phyloP scores from a whole-genome alignment of 2,113 vertebrate genomes.

The Seriola quinqueradiata region DNA sequence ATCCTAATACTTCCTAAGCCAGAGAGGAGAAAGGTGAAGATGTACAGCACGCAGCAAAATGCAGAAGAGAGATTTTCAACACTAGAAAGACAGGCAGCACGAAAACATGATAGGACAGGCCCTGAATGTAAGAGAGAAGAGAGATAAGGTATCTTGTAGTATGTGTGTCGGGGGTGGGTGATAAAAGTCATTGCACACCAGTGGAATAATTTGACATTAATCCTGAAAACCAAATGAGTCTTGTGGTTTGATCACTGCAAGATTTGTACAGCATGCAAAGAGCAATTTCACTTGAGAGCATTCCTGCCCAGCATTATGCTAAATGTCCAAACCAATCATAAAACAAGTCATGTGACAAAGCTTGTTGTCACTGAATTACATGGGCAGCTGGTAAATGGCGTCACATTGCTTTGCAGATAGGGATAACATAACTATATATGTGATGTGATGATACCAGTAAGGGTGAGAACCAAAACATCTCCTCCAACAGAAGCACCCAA shows the following conservation, averaged over 20 bases:
- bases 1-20: too few species aligned
- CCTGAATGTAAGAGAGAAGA: too few species aligned
- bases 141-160: too few species aligned
- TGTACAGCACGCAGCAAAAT: too few species aligned
- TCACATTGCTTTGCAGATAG: background rate
- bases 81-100: too few species aligned
- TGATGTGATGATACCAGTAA: background rate
- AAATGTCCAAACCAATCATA: constrained; percentile 19
- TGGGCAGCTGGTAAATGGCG: constrained; percentile 3
- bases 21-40: background rate
- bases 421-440: background rate
- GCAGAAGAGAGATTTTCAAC: too few species aligned
- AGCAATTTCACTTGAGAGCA: constrained; percentile 23
- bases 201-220: background rate
- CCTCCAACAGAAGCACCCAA: background rate
- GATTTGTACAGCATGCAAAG: background rate
- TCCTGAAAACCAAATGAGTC: background rate
- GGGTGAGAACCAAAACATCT: background rate
- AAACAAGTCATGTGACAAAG: background rate
- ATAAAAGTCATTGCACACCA: too few species aligned
- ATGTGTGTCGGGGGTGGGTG: too few species aligned
- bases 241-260: background rate
- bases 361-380: constrained; percentile 1
- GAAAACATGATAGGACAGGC: too few species aligned
- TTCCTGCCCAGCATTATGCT: background rate